Conservation (phyloP, 2,888 invertebrate species). For the Phaonia tiefii region DNA sequence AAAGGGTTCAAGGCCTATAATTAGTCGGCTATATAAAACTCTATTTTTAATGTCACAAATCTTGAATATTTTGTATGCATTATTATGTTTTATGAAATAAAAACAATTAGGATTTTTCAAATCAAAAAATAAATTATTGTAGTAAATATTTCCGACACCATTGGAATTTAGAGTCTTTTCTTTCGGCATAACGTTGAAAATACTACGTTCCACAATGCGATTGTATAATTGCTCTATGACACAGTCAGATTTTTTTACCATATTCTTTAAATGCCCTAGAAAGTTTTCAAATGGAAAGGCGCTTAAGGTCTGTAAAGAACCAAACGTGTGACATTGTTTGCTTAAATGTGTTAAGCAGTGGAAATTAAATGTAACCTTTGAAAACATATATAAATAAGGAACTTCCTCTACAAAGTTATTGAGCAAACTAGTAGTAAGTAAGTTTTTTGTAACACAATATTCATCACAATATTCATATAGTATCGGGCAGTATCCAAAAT, state of each 20-base stretch:
- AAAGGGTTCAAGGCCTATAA: too few species aligned
- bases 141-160: too few species aligned
- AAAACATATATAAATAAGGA: not conserved
- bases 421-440: not conserved
- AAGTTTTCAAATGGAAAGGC: conserved; percentile 20
- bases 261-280: not conserved
- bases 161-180: too few species aligned
- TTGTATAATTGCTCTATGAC: conserved; percentile 3
- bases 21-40: too few species aligned
- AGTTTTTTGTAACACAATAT: conserved; percentile 36
- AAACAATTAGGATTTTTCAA: too few species aligned
- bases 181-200: not conserved
- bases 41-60: too few species aligned
- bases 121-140: too few species aligned
- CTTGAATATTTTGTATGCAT: too few species aligned
- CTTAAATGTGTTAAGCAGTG: conserved; percentile 19
- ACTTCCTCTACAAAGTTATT: not conserved
- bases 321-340: not conserved
- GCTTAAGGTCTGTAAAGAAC: not conserved
- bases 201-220: not conserved
- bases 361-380: conserved; percentile 31
- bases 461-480: conserved; percentile 28
- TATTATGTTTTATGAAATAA: too few species aligned
- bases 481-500: not conserved
- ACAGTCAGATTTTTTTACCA: not conserved